Evolutionary conservation across 1,140 invertebrate genomes (phyloP).

Genomic region (Halictus rubicundus): DNA sequence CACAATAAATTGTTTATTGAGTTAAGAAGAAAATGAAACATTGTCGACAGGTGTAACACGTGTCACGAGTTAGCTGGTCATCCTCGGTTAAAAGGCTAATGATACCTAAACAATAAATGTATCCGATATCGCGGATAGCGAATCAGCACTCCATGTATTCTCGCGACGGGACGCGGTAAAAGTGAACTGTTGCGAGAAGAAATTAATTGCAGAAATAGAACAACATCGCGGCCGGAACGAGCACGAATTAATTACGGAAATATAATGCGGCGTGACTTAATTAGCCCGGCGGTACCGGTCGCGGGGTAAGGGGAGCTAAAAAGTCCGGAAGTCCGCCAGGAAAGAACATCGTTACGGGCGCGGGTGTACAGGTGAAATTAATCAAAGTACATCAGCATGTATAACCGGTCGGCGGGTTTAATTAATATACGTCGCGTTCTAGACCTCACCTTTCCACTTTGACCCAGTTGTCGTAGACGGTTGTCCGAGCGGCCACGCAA

Average conservation of each 20-base stretch:
- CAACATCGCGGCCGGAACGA: constrained; percentile 2
- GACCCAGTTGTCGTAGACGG: constrained; percentile 62
- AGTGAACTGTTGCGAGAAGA: neutral
- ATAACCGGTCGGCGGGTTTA: constrained; percentile 16
- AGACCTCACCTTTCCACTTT: constrained; percentile 53
- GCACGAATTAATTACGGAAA: constrained; percentile 33
- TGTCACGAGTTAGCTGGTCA: too few relatives aligned
- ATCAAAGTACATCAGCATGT: constrained; percentile 23
- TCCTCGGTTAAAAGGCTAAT: too few relatives aligned
- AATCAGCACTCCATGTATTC: neutral
- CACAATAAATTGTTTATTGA: neutral
- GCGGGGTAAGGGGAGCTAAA: neutral
- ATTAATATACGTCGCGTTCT: constrained; percentile 27
- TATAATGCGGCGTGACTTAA: constrained; percentile 28
- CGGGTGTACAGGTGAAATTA: constrained; percentile 23
- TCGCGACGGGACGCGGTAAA: too few relatives aligned
- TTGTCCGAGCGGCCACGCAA: constrained; percentile 76
- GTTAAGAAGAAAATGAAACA: too few relatives aligned
- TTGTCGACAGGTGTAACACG: too few relatives aligned
- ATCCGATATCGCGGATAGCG: too few relatives aligned
- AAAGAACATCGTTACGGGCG: neutral
- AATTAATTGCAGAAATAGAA: constrained; percentile 20
- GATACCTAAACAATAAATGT: too few relatives aligned
- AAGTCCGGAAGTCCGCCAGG: constrained; percentile 6
- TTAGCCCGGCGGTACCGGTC: constrained; percentile 18